A percentile compares a stretch with the other conserved stretches of the same genome.
phyloP scores from a whole-genome alignment of 2,797 vertebrate genomes.

The Ibycter americanus region DNA sequence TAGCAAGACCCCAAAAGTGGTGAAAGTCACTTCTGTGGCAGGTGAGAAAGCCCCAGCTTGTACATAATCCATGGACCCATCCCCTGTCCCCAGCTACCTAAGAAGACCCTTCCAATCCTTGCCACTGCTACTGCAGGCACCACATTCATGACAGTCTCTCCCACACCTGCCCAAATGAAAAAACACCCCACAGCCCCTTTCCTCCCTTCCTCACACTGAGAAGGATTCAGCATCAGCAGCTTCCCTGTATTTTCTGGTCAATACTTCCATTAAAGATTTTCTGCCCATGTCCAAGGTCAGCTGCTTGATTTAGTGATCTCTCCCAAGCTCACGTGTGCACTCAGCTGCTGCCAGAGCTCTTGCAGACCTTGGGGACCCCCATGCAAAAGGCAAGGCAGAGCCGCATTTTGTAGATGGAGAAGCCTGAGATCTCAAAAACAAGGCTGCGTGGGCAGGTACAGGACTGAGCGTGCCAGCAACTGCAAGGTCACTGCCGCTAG shows the following conservation, averaged over 20 bases:
- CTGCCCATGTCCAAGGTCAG: background rate
- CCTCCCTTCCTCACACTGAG: background rate
- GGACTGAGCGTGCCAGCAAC: rapidly evolving
- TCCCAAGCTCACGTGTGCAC: background rate
- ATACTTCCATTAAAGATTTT: background rate
- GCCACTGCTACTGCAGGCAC: background rate
- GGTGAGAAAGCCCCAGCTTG: background rate
- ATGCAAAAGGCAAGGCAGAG: background rate
- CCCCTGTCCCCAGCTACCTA: background rate
- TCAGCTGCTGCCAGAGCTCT: background rate
- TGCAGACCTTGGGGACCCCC: background rate
- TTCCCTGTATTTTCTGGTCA: background rate
- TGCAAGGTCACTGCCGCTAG: background rate
- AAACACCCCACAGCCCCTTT: background rate
- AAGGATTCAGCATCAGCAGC: background rate
- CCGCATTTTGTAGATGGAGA: background rate
- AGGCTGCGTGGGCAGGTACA: background rate
- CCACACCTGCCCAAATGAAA: background rate
- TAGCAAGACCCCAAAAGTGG: background rate
- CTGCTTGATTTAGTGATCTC: background rate
- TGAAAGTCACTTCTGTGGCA: background rate
- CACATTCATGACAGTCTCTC: background rate
- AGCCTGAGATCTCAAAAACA: background rate
- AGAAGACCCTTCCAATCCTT: background rate
- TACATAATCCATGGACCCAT: background rate